Conservation (phyloP, 1,140 invertebrate genomes). For the Zaprionus capensis region DNA sequence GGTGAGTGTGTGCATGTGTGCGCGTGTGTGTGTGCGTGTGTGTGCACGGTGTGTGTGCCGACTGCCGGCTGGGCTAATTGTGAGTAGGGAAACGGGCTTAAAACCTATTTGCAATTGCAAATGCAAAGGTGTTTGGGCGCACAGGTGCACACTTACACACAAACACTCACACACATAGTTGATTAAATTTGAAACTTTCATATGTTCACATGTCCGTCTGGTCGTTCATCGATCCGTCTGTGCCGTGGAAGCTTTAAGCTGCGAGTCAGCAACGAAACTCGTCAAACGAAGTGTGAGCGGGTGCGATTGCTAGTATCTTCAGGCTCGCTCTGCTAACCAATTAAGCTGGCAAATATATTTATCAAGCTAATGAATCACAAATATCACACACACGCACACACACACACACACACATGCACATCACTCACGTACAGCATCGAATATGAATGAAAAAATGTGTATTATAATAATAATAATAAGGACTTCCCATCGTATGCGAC, state of each 20-base stretch:
- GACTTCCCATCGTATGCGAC: neutral
- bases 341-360: slow-evolving; percentile 76
- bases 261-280: neutral
- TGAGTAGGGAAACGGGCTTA: slow-evolving; percentile 12
- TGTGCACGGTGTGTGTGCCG: neutral
- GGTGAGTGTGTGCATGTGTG: neutral
- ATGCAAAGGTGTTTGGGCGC: neutral
- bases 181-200: slow-evolving; percentile 34
- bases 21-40: neutral
- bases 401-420: neutral
- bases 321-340: slow-evolving; percentile 60
- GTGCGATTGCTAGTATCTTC: slow-evolving; percentile 38
- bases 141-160: slow-evolving; percentile 4
- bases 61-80: slow-evolving; percentile 17
- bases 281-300: neutral
- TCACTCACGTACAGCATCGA: neutral
- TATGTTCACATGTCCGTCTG: neutral
- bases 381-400: slow-evolving; percentile 45
- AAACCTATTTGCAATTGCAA: slow-evolving; percentile 14
- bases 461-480: slow-evolving; percentile 12
- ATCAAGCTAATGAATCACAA: slow-evolving; percentile 77
- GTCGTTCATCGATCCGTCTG: neutral
- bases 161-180: neutral
- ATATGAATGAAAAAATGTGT: slow-evolving; percentile 15
- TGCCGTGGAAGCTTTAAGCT: slow-evolving; percentile 44